Evolutionary conservation across 2,113 vertebrate genomes (phyloP).

Genomic region (Eurypyga helias): DNA sequence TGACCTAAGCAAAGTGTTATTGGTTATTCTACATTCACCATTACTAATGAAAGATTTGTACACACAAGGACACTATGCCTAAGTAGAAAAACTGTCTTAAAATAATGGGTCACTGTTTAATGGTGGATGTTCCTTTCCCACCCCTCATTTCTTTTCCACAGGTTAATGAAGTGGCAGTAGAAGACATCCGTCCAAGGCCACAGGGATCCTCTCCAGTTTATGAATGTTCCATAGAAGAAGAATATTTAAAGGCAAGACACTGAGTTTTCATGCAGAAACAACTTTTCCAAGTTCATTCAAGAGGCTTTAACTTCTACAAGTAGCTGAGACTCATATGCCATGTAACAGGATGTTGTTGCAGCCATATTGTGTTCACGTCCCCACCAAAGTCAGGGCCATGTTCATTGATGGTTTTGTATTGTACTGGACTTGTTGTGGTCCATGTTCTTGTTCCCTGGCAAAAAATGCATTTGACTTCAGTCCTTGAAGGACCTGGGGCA

Average conservation of each 20-base stretch:
- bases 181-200: constrained; percentile 89
- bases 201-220: constrained; percentile 96
- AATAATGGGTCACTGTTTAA: not conserved
- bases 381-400: not conserved
- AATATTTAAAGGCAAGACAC: constrained; percentile 80
- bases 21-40: not conserved
- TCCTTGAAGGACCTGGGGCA: not conserved
- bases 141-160: constrained; percentile 45
- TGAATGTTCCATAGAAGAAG: constrained; percentile 81
- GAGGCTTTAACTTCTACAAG: not conserved
- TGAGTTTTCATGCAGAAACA: not conserved
- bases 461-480: not conserved
- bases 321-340: not conserved
- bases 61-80: not conserved
- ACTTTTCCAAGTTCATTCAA: not conserved
- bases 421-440: not conserved
- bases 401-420: not conserved
- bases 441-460: not conserved
- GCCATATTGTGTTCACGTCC: not conserved
- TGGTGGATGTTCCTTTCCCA: not conserved
- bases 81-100: not conserved
- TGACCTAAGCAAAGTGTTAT: not conserved
- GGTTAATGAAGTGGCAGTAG: constrained; percentile 84
- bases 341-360: not conserved
- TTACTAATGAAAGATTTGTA: not conserved